Conservation (phyloP, 2,888 invertebrate species). For the Odontocerum albicorne region DNA sequence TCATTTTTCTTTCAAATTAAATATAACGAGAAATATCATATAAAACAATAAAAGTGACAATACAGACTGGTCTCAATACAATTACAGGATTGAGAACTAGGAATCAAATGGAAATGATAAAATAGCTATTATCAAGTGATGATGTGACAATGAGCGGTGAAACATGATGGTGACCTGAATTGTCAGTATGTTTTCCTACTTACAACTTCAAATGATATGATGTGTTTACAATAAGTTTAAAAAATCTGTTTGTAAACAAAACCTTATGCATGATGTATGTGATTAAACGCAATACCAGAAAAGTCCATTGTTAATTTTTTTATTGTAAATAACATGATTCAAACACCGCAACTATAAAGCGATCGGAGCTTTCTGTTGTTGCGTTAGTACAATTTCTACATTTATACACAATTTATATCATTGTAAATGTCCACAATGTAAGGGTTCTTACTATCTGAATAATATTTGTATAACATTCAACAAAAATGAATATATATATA, state of each 20-base stretch:
- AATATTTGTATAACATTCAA: constrained; percentile 53
- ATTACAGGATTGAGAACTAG: constrained; percentile 19
- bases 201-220: background rate
- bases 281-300: constrained; percentile 6
- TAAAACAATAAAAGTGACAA: constrained; percentile 25
- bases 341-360: constrained; percentile 24
- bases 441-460: constrained; percentile 37
- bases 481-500: constrained; percentile 44
- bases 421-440: constrained; percentile 9
- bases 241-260: constrained; percentile 7
- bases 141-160: constrained; percentile 1
- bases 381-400: constrained; percentile 24
- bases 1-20: constrained; percentile 29
- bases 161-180: background rate
- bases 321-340: background rate
- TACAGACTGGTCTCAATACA: constrained; percentile 18
- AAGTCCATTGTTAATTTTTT: constrained; percentile 3
- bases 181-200: background rate
- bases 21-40: constrained; percentile 29
- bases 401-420: constrained; percentile 24
- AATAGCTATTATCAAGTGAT: constrained; percentile 12
- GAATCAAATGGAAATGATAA: constrained; percentile 24
- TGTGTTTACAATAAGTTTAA: background rate
- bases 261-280: background rate
- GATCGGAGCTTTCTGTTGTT: constrained; percentile 20